Base-by-base conservation (phyloP, 2,888 invertebrate species). In the Andrena marginata region DNA sequence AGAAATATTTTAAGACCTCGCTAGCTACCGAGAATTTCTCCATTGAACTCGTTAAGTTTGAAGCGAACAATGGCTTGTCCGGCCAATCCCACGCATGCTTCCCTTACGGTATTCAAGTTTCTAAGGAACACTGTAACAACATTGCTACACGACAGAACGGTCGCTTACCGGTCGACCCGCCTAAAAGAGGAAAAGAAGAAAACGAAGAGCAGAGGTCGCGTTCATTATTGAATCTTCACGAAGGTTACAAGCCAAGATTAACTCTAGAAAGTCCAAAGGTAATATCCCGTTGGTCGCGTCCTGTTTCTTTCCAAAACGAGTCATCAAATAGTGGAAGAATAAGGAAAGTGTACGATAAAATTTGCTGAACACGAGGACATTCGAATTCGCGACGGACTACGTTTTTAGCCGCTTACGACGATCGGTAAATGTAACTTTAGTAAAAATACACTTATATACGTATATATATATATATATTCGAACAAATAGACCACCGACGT, bases 381-480 rank as follows among this genome's bases (percentile, higher is more conserved):
- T 71, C 20, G 23, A 69, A 35, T 49, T 67, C 60, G n/a, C 26
- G 8, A 20, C 31, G 13, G 35, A 42, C 42, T 42, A 29, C 42
- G 10, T 48, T 13, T 59, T 13, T 1, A 20, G 23, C 16, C 10
- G 10, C n/a, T 67, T 35, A 6, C 26, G 48, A 65, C 33, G 49
- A 20, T 64, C 54, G 67, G 20, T 33, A 49, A 48, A 29, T 59
- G 29, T 62, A 35, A 13, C 13, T 48, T 75, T n/a, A 26, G 51
- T 31, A 62, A 68, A 77, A 77, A 60, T 74, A 78, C 67, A 67
- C 31, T 63, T 79, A 60, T 60, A 77, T 20, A 65, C 48, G 64
- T 23, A 29, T 56, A 6, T 56, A 31, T 42, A n/a, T 0, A 71
- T 51, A 51, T 51, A 51, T 51, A 51, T 51, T 51, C 8, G 64